Conservation (phyloP, 64 coral and sea anemone species). For the Trachythela sp. region DNA sequence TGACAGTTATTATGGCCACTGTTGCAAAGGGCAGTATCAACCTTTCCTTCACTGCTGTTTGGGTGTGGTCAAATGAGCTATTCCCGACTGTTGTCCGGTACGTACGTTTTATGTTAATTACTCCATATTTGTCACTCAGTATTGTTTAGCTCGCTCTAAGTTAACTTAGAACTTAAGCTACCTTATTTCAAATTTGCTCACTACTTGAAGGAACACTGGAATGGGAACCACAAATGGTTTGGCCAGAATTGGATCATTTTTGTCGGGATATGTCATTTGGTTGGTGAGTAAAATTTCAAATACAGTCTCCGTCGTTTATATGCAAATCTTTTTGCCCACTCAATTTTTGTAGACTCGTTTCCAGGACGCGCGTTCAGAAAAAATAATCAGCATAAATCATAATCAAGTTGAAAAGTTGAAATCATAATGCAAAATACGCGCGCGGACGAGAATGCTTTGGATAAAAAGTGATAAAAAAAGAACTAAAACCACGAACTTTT, state of each 20-base stretch:
- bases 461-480: too few relatives aligned
- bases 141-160: too few relatives aligned
- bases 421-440: too few relatives aligned
- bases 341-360: too few relatives aligned
- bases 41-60: neutral
- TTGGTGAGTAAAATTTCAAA: neutral
- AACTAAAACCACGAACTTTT: too few relatives aligned
- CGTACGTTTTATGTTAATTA: neutral
- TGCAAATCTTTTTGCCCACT: too few relatives aligned
- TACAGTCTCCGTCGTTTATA: neutral
- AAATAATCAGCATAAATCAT: too few relatives aligned
- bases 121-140: neutral
- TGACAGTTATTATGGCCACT: neutral
- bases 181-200: neutral
- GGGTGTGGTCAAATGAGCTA: neutral
- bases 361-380: too few relatives aligned
- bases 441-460: too few relatives aligned
- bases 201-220: neutral
- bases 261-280: neutral
- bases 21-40: neutral
- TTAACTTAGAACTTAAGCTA: too few relatives aligned
- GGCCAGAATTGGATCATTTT: neutral
- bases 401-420: too few relatives aligned
- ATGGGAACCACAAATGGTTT: neutral
- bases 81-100: neutral